phyloP scores from a whole-genome alignment of 2,113 vertebrate genomes.

The Scalopus aquaticus region DNA sequence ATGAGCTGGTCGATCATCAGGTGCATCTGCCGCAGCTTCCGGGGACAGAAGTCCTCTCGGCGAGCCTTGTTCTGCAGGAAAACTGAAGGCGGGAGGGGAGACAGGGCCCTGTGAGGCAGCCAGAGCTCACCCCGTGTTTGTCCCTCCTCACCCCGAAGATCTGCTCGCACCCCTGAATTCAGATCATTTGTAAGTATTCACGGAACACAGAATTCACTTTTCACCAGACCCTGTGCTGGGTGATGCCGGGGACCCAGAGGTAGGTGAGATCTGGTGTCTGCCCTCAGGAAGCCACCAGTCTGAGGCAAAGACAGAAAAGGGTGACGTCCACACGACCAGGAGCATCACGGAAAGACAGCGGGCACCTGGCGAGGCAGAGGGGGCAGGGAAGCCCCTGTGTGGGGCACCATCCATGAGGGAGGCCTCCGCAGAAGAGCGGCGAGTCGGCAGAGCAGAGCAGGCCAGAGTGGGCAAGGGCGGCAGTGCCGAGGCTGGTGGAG shows the following conservation, averaged over 20 bases:
- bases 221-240: background rate
- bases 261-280: background rate
- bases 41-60: constrained; percentile 93
- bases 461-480: background rate
- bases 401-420: rapidly evolving
- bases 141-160: background rate
- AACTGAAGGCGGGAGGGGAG: constrained; percentile 71
- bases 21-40: constrained; percentile 93
- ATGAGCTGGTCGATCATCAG: constrained; percentile 91
- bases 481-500: background rate
- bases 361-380: background rate
- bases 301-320: background rate
- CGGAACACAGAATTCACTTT: rapidly evolving
- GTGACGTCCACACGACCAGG: background rate
- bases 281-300: background rate
- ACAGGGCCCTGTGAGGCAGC: rapidly evolving
- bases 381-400: background rate
- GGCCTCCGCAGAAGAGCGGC: background rate
- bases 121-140: too few species aligned
- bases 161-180: background rate
- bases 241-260: rapidly evolving
- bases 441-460: background rate
- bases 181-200: background rate
- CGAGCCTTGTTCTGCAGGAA: constrained; percentile 94
- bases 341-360: background rate